phyloP scores from a whole-genome alignment of 1,140 invertebrate species.

The Ladona fulva region DNA sequence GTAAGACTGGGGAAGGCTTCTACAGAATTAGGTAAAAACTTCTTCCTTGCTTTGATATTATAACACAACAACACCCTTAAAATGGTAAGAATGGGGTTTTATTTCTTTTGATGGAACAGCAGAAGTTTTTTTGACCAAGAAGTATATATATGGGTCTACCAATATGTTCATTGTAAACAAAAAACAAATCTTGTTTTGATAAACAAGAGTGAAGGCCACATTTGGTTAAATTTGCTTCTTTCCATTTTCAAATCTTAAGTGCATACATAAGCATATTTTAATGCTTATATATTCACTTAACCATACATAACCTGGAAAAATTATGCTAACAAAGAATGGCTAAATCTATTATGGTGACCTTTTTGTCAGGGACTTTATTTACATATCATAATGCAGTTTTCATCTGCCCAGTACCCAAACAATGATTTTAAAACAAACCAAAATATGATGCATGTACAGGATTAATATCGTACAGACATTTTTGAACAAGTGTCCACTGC shows the following conservation, averaged over 20 bases:
- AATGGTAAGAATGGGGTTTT: conserved; percentile 9
- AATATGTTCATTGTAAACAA: conserved; percentile 7
- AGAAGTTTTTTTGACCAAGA: conserved; percentile 4
- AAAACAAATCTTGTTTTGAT: conserved; percentile 7
- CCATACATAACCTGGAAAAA: conserved; percentile 5
- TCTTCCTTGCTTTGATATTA: conserved; percentile 10
- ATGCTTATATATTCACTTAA: conserved; percentile 4
- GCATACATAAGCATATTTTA: background rate
- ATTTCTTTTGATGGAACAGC: conserved; percentile 1
- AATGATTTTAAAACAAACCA: conserved; percentile 8
- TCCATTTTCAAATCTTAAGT: conserved; percentile 5
- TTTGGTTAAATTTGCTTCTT: conserved; percentile 1
- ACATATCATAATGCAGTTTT: conserved; percentile 10
- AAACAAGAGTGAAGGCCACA: conserved; percentile 8
- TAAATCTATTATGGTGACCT: conserved; percentile 6
- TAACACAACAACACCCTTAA: conserved; percentile 9
- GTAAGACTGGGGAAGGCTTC: conserved; percentile 2
- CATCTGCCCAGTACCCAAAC: background rate
- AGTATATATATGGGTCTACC: conserved; percentile 5
- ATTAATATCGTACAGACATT: background rate
- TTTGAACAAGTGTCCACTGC: background rate
- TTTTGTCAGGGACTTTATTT: background rate
- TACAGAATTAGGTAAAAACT: conserved; percentile 6
- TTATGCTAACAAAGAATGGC: conserved; percentile 10
- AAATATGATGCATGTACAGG: conserved; percentile 1